Evolutionary conservation across 2,113 vertebrate species (phyloP).

Genomic region (Lagopus leucura): DNA sequence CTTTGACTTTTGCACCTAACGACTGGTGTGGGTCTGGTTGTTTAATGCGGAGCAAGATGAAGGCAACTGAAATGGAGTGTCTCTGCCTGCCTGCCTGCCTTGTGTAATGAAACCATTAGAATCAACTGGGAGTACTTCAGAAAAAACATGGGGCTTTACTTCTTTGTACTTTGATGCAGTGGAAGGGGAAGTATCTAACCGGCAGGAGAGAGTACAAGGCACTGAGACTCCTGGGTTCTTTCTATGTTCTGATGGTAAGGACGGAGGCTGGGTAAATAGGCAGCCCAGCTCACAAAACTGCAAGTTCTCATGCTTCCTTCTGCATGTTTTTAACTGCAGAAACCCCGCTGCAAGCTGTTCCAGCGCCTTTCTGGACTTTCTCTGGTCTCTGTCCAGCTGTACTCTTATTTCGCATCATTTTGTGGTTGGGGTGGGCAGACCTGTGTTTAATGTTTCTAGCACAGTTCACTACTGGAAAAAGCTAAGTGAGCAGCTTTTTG

Average conservation of each 20-base stretch:
- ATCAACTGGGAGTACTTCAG: background rate
- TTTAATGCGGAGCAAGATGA: background rate
- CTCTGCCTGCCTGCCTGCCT: background rate
- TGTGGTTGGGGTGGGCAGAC: background rate
- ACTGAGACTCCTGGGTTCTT: background rate
- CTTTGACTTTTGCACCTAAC: background rate
- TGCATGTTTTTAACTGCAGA: background rate
- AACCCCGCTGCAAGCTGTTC: background rate
- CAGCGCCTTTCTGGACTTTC: background rate
- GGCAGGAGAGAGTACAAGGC: background rate
- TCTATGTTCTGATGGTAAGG: background rate
- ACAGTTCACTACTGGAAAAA: constrained; percentile 9
- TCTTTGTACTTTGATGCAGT: background rate
- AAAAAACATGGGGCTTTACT: background rate
- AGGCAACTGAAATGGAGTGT: background rate
- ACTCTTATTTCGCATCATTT: background rate
- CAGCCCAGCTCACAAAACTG: background rate
- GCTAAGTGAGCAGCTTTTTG: constrained; percentile 32
- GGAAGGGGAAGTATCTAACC: background rate
- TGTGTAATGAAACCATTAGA: background rate
- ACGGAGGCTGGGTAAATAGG: background rate
- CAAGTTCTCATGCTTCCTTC: background rate
- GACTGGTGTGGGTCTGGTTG: background rate
- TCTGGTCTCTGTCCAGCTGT: background rate
- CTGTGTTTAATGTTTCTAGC: constrained; percentile 24